Conservation (phyloP, 2,888 invertebrate genomes). For the Drosophila nr. perissopoda region DNA sequence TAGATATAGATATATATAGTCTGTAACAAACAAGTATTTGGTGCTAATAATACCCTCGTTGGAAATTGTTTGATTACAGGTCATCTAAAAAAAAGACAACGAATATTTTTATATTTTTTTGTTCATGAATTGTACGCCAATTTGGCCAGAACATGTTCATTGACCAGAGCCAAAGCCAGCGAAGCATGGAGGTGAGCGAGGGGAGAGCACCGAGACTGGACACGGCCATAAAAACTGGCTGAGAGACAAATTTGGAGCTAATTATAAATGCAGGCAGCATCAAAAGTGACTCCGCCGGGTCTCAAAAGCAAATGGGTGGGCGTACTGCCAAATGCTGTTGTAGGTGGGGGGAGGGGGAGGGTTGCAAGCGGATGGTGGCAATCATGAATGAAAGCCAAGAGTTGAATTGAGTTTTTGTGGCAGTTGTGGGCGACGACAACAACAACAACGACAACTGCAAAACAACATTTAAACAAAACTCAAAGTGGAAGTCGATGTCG, state of each 20-base stretch:
- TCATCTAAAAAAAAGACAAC: slow-evolving; percentile 32
- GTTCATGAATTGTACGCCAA: slow-evolving; percentile 60
- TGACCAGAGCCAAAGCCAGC: slow-evolving; percentile 34
- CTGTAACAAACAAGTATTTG: neutral
- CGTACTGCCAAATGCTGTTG: slow-evolving; percentile 44
- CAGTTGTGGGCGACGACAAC: slow-evolving; percentile 42
- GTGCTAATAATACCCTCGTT: neutral
- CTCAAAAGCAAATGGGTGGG: slow-evolving; percentile 48
- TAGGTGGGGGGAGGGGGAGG: neutral
- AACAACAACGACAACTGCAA: neutral
- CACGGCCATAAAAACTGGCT: slow-evolving; percentile 67
- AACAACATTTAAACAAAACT: neutral
- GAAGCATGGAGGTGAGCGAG: neutral
- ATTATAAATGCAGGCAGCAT: slow-evolving; percentile 72
- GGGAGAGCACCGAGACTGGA: slow-evolving; percentile 40
- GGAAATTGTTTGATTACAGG: neutral
- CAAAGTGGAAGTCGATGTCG: slow-evolving; percentile 10
- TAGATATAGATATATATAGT: neutral
- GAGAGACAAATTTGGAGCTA: slow-evolving; percentile 76
- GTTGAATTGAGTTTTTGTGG: slow-evolving; percentile 2
- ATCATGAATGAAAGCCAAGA: slow-evolving; percentile 62
- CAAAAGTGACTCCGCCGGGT: slow-evolving; percentile 50
- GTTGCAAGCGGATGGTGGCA: slow-evolving; percentile 33
- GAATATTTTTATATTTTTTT: slow-evolving; percentile 60
- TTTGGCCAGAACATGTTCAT: slow-evolving; percentile 54